These are phyloP conservation scores for Tenebrio molitor DNA, from an alignment of 1,140 invertebrate species.

Conservation along the genomic window DNA sequence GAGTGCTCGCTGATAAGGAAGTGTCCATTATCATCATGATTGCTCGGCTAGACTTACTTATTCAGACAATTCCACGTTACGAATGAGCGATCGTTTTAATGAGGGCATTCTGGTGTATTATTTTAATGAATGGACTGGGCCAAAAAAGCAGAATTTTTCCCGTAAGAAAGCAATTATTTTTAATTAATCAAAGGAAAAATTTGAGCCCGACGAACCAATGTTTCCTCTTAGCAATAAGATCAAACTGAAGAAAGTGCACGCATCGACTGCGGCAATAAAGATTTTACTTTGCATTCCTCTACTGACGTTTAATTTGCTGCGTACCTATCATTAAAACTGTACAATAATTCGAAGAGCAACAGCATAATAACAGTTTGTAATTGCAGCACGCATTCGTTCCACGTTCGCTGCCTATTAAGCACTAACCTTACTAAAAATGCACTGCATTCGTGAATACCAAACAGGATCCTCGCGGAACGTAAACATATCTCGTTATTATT, in stretches of 20 bases:
- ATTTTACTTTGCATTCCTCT: not conserved
- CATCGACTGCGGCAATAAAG: not conserved
- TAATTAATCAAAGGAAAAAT: constrained; percentile 12
- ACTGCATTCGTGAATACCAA: not conserved
- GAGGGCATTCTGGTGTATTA: constrained; percentile 19
- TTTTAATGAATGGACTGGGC: constrained; percentile 4
- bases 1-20: constrained; percentile 32
- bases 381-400: too few relatives aligned
- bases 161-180: constrained; percentile 20
- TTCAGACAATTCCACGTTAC: constrained; percentile 9
- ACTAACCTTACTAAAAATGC: too few relatives aligned
- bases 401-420: too few relatives aligned
- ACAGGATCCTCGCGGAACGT: too few relatives aligned
- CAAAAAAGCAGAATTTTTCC: not conserved
- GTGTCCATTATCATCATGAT: constrained; percentile 21
- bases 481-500: too few relatives aligned
- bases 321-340: constrained; percentile 7
- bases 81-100: constrained; percentile 20
- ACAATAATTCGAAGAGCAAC: not conserved
- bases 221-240: not conserved
- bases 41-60: constrained; percentile 31
- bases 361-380: not conserved
- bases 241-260: not conserved
- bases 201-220: not conserved
- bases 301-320: not conserved